Evolutionary conservation across 37 sponge, comb jelly and placozoan species (phyloP), one percentile per base, ranked within the genome.

Genomic region (Cliona cf. orientalis): DNA sequence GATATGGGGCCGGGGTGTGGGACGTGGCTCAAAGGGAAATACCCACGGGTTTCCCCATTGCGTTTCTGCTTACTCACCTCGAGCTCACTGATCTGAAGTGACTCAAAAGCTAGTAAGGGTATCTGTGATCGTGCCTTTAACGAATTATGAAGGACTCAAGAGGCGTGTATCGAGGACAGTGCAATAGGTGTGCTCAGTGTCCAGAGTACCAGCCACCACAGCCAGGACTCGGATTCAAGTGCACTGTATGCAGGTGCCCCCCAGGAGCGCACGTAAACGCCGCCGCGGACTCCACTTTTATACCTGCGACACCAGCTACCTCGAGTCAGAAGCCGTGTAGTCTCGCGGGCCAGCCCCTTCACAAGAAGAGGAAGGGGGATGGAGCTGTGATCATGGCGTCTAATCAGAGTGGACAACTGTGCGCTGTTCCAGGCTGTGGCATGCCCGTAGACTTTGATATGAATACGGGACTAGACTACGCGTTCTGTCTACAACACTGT

Each of bases 401-500:
- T 75, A 32, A 22, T 12, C 12, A 58, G 23, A n/a, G 35, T 9
- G 35, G 11, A 7, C 34, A 59, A 23, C 19, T 46, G 5, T 59
- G 62, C 46, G 36, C 41, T 40, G 42, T 66, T 38, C 49, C 67
- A 29, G 69, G 71, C 14, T 89, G 89, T 71, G 61, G 22, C 25
- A 19, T 71, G 5, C 21, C 32, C 5, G 89, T 82, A 5, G 66
- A 71, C 3, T 89, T 82, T 56, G 83, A 89, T 55, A 43, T 82
- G 19, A 89, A 89, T 66, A 71, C 83, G 42, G 89, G 89, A 21
- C 34, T 2, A 29, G 71, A 89, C 28, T n/a, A 28, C 44, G 2
- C 21, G 1, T 46, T 39, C 42, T 89, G 89, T 38, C 5, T n/a
- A 22, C 5, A n/a, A 59, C 76, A 75, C 26, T 25, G 22, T 21